Conservation (phyloP, 2,888 invertebrate species). For the Chrysodeixis includens region DNA sequence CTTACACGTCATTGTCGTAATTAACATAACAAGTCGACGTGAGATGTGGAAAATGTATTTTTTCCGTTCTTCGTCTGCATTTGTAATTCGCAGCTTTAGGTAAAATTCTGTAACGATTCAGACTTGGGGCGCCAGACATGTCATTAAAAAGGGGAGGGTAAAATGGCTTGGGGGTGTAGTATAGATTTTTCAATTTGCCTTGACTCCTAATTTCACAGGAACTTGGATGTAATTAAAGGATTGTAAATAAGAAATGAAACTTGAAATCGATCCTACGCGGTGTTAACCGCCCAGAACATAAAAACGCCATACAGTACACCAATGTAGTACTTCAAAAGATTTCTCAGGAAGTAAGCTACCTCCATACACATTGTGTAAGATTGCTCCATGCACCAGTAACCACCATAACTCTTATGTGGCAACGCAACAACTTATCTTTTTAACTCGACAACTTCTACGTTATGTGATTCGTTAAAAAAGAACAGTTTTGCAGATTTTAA, state of each 20-base stretch:
- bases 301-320: too few relatives aligned
- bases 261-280: background rate
- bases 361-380: background rate
- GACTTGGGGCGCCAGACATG: background rate
- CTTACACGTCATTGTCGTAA: background rate
- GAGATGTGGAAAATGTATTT: background rate
- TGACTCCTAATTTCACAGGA: too few relatives aligned
- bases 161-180: background rate
- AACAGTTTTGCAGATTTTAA: background rate
- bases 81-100: background rate
- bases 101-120: background rate
- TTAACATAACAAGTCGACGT: background rate
- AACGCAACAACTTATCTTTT: constrained; percentile 1
- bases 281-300: too few relatives aligned
- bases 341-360: background rate
- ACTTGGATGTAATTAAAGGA: too few relatives aligned
- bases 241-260: background rate
- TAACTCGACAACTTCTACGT: background rate
- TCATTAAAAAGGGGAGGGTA: background rate
- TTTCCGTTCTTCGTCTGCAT: background rate
- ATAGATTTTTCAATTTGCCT: background rate
- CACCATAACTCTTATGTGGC: background rate
- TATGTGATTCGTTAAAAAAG: background rate
- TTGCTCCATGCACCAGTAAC: constrained; percentile 1
- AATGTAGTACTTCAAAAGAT: background rate